Base-by-base conservation (phyloP, 2,797 vertebrate genomes). In the Botia almorhae region DNA sequence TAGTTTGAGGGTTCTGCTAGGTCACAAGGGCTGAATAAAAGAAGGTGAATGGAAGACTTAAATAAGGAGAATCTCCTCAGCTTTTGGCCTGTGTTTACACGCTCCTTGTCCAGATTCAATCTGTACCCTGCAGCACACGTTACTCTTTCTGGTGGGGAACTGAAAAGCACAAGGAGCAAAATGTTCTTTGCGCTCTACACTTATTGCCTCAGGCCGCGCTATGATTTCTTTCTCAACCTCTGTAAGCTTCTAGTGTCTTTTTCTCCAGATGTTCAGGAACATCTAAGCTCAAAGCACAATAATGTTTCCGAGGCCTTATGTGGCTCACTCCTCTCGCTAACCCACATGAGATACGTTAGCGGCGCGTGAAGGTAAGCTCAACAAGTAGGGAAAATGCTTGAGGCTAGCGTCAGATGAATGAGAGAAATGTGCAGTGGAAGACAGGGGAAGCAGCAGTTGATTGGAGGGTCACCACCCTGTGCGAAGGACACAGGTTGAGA, bases 321-420 rank as follows among this genome's bases (percentile, higher is more conserved):
- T 85, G 90, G 86, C 83, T 92, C 91, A 89, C 90, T 92, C 90
- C 89, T 90, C 46, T 74, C 12, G 13, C 76, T 69, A 69, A 77
- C 2, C 55, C 79, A 43, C 48, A 33, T 33, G 80, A 72, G 82
- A 77, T 77, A 26, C 12, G 43, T 75, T 83, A 64, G 58, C 11
- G 17, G 58, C 46, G 1, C 16, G 23, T 46, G 26, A 76, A 79
- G 76, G 64, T 68, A 78, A 21, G 64, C 74, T 53, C n/a, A 43
- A 39, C 67, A 76, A 56, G 69, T 81, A 80, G 71, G 68, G 46
- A 78, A 74, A 56, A 65, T 16, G 69, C 63, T 60, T 17, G 50
- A 46, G 69, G 64, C 56, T 78, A 73, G 51, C 12, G 3, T 39
- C 68, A 60, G 82, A 21, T 55, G 14, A 83, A 84, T 85, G 84